Conservation (phyloP, 2,113 vertebrate genomes). For the Pelecanoides urinatrix region DNA sequence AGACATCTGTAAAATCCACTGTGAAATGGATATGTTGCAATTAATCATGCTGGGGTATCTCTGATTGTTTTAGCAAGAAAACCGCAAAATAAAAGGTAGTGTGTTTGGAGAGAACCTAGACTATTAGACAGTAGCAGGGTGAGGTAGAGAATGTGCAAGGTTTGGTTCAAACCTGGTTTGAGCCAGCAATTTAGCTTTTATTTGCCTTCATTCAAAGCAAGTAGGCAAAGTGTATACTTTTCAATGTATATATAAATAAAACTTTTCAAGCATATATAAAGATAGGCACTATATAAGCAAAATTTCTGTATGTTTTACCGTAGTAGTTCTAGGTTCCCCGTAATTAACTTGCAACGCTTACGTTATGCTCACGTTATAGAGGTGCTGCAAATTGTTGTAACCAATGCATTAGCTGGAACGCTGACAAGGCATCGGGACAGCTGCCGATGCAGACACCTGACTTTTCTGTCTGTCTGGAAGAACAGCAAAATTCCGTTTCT, state of each 20-base stretch:
- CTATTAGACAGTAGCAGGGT: neutral
- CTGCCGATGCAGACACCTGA: neutral
- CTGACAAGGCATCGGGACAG: neutral
- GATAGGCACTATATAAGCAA: neutral
- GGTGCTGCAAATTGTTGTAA: neutral
- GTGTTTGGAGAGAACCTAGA: neutral
- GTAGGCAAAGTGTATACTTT: neutral
- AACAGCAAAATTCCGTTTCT: neutral
- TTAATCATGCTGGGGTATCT: neutral
- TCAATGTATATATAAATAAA: neutral
- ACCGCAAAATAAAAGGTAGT: accelerated
- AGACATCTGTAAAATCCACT: neutral
- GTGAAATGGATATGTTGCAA: neutral
- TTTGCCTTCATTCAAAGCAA: neutral
- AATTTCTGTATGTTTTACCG: neutral
- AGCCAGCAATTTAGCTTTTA: neutral
- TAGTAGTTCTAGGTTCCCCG: neutral
- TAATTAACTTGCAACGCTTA: neutral
- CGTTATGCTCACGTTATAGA: neutral
- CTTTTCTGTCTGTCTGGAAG: neutral
- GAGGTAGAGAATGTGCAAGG: neutral
- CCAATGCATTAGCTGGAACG: neutral
- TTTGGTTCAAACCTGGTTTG: neutral
- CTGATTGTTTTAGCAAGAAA: neutral
- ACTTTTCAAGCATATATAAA: neutral